Percentiles rank a stretch among this genome's conserved stretches.
Evolutionary conservation across 2,888 invertebrate genomes (phyloP).

Genomic region (Andrena dorsata): DNA sequence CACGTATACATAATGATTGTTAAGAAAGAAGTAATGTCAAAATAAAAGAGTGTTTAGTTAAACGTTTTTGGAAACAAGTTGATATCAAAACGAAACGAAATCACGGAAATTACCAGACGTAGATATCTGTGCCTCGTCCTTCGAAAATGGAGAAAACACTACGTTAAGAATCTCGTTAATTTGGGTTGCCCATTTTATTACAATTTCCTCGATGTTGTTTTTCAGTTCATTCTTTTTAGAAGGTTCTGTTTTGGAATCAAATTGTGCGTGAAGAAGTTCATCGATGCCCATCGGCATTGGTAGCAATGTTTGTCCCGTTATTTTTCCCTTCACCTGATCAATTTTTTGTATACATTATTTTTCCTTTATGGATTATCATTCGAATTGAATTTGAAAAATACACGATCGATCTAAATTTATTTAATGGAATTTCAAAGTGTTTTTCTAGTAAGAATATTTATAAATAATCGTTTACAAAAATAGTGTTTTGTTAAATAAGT

Average conservation of each 20-base stretch:
- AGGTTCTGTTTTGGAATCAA: not conserved
- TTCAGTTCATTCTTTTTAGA: slow-evolving; percentile 87
- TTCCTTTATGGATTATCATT: not conserved
- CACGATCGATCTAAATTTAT: no score
- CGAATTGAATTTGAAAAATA: not conserved
- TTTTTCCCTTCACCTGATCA: slow-evolving; percentile 90
- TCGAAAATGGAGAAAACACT: slow-evolving; percentile 90
- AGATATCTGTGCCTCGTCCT: slow-evolving; percentile 90
- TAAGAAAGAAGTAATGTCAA: no score
- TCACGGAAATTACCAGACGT: slow-evolving; percentile 71
- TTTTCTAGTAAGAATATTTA: no score
- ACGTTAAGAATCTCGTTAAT: slow-evolving; percentile 92
- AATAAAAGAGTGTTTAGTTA: no score
- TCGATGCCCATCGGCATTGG: slow-evolving; percentile 94
- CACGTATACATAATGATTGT: not conserved
- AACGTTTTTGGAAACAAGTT: not conserved
- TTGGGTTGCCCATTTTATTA: slow-evolving; percentile 94
- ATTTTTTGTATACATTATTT: not conserved
- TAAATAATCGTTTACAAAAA: no score
- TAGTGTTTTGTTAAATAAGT: not conserved
- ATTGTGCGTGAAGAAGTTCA: slow-evolving; percentile 86
- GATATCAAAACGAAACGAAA: not conserved
- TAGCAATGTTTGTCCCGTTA: slow-evolving; percentile 93
- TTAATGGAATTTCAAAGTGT: no score
- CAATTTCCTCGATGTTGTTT: slow-evolving; percentile 93